Evolutionary conservation across 2,888 invertebrate species (phyloP).

Genomic region (Bellardia bayeri): DNA sequence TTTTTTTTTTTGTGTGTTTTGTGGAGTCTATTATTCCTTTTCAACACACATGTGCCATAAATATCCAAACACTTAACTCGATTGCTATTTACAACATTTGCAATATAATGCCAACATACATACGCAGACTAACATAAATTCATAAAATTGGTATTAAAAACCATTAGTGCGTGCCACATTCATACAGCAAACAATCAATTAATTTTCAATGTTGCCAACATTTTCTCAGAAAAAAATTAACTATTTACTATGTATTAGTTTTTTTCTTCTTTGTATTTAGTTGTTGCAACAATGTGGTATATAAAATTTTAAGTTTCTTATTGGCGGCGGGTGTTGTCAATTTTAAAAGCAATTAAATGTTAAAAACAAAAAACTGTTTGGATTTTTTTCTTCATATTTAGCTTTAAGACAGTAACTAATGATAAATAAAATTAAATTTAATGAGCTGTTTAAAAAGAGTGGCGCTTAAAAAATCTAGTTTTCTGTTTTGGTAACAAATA

Average conservation of each 20-base stretch:
- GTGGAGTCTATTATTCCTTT: conserved; percentile 53
- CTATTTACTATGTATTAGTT: conserved; percentile 19
- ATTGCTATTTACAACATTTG: conserved; percentile 58
- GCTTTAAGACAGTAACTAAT: conserved; percentile 63
- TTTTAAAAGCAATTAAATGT: conserved; percentile 72
- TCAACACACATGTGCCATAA: conserved; percentile 70
- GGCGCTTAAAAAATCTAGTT: conserved; percentile 59
- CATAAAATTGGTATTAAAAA: conserved; percentile 59
- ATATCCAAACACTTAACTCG: conserved; percentile 68
- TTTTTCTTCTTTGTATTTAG: conserved; percentile 6
- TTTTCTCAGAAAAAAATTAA: conserved; percentile 46
- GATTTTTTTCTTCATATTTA: conserved; percentile 19
- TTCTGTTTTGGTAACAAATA: conserved; percentile 10
- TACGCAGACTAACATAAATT: neutral
- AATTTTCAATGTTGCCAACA: conserved; percentile 72
- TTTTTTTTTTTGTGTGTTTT: too few relatives aligned
- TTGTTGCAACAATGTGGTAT: conserved; percentile 32
- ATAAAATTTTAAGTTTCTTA: conserved; percentile 64
- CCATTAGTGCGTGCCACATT: conserved; percentile 74
- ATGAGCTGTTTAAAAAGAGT: conserved; percentile 66
- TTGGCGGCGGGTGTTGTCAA: conserved; percentile 72
- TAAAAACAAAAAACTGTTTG: conserved; percentile 15
- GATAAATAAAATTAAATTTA: conserved; percentile 70
- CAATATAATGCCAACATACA: conserved; percentile 12
- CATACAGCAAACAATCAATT: conserved; percentile 70